These are phyloP conservation scores for Orius laevigatus DNA, from an alignment of 1,140 invertebrate species.

Conservation along the genomic window DNA sequence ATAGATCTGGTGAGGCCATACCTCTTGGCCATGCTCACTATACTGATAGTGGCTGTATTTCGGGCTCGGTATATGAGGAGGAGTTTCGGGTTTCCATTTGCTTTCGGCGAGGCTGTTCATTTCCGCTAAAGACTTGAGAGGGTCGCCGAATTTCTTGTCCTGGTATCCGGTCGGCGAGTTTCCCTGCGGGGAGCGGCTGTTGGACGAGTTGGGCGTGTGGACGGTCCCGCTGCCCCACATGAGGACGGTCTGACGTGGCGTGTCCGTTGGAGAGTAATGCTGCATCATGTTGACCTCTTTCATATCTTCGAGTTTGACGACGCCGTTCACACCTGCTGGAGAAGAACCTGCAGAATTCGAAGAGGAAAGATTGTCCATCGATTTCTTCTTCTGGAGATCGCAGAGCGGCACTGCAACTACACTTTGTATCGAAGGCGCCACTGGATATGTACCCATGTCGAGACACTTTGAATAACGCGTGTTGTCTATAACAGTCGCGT, in stretches of 20 bases:
- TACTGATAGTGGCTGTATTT: constrained; percentile 24
- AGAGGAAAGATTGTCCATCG: constrained; percentile 33
- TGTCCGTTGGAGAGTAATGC: constrained; percentile 33
- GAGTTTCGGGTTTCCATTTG: constrained; percentile 30
- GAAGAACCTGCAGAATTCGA: constrained; percentile 37
- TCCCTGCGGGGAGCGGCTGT: constrained; percentile 19
- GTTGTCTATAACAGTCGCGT: constrained; percentile 29
- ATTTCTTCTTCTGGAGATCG: constrained; percentile 23
- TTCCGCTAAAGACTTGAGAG: constrained; percentile 39
- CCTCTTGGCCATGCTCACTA: constrained; percentile 27
- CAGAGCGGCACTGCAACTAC: constrained; percentile 29
- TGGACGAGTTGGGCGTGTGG: constrained; percentile 28
- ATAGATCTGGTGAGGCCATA: constrained; percentile 47
- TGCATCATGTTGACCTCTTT: constrained; percentile 36
- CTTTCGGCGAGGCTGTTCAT: constrained; percentile 35
- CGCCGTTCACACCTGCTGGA: constrained; percentile 32
- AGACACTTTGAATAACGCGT: constrained; percentile 33
- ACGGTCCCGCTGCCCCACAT: constrained; percentile 55
- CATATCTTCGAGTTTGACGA: constrained; percentile 45
- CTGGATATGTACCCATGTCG: constrained; percentile 26
- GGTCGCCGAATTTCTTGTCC: constrained; percentile 26
- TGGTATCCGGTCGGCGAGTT: constrained; percentile 18
- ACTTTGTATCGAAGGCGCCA: constrained; percentile 19
- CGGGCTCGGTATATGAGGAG: constrained; percentile 23
- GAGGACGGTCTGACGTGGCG: constrained; percentile 62